Conservation (phyloP, 2,888 invertebrate genomes). For the Spisula solida region DNA sequence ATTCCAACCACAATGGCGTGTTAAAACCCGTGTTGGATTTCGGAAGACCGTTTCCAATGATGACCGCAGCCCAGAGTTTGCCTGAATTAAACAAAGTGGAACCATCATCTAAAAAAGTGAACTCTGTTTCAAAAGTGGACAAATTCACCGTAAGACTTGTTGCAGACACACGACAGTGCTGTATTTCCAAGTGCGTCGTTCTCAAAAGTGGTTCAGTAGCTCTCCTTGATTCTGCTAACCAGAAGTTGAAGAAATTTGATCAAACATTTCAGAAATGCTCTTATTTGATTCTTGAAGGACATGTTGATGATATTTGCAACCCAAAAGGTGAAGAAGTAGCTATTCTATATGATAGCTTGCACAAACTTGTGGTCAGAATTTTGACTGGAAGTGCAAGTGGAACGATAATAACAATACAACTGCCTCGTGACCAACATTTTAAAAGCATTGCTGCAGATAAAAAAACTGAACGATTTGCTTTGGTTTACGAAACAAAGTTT, state of each 20-base stretch:
- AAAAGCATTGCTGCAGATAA: conserved; percentile 9
- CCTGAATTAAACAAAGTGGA: neutral
- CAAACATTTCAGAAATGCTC: conserved; percentile 3
- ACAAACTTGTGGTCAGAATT: neutral
- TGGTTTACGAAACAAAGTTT: neutral
- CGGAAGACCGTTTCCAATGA: neutral
- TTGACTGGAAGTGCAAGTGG: neutral
- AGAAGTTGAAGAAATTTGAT: conserved; percentile 19
- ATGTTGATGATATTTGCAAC: neutral
- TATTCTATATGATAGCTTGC: conserved; percentile 3
- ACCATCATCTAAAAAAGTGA: neutral
- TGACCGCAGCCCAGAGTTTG: neutral
- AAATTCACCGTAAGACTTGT: neutral
- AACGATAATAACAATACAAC: neutral
- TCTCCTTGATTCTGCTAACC: conserved; percentile 14
- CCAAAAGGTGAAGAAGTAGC: neutral
- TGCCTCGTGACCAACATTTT: neutral
- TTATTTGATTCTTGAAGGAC: neutral
- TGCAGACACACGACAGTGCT: neutral
- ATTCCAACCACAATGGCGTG: neutral
- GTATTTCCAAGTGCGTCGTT: neutral
- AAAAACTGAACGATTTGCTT: neutral
- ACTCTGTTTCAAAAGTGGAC: neutral
- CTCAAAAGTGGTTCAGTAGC: conserved; percentile 26
- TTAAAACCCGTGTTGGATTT: neutral